Base-by-base conservation (phyloP, 2,888 invertebrate species). In the Drosophila prostipennis region DNA sequence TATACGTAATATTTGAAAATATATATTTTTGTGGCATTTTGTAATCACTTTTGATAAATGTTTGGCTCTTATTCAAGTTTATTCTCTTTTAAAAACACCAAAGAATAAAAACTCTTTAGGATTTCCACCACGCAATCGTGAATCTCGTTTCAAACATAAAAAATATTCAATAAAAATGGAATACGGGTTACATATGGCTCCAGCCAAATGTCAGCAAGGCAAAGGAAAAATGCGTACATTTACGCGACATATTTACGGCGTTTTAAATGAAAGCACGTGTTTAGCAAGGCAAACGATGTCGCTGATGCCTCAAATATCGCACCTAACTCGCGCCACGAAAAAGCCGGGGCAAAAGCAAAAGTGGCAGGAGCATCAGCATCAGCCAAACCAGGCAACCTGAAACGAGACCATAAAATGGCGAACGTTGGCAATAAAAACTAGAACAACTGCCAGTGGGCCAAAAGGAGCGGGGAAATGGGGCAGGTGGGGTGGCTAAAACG, bases 361-460 rank as follows among this genome's bases (percentile, higher is more conserved):
- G 56, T 46, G 14, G 51, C 52, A 37, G 32, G 14, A 19, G 19
- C 53, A 51, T 51, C 56, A 71, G 45, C 60, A 49, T 53, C 39
- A 23, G 61, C 60, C 54, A 60, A 61, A 59, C 26, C 48, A 63
- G 26, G 53, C 68, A 75, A 71, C 58, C 74, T 70, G 72, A 73
- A 83, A 77, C 76, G 74, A 73, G 74, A 79, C 81, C 79, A 73
- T 81, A 81, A 81, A 82, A 81, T 67, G 81, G 76, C 76, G 71
- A 74, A 68, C 77, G 71, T 78, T 65, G 71, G 83, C 77, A 82
- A 83, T 80, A 83, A 84, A 80, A 83, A 80, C 79, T 86, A 80
- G 77, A 83, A 76, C 79, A 83, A 86, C 65, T 71, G 83, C 72
- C 73, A 46, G 46, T 54, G 53, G 45, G 64, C 52, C 39, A 39